These are phyloP conservation scores for Polypterus senegalus DNA, from an alignment of 2,113 vertebrate species.

Conservation along the genomic window DNA sequence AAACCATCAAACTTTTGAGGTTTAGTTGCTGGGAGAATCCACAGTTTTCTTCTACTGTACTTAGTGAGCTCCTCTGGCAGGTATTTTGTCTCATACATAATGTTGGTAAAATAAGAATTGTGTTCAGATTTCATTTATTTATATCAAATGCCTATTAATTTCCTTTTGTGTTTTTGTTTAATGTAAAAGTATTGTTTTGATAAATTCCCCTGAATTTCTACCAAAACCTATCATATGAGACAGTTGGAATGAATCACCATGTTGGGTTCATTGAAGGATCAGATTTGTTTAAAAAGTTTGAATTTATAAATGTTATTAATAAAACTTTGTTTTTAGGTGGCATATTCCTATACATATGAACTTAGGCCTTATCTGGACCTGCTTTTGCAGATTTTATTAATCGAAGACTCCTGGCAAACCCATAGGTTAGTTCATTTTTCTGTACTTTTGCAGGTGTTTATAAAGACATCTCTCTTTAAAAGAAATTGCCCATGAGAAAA, in stretches of 20 bases:
- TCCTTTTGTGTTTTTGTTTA: too few species aligned
- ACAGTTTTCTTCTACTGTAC: constrained; percentile 95
- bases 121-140: too few species aligned
- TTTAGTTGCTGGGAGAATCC: constrained; percentile 99
- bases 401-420: constrained; percentile 98
- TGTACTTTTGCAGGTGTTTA: too few species aligned
- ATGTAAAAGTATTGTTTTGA: too few species aligned
- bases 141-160: too few species aligned
- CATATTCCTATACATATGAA: constrained; percentile 95
- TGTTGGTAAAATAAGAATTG: too few species aligned
- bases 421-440: constrained; percentile 65
- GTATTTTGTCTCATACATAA: constrained; percentile 38
- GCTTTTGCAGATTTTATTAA: constrained; percentile 90
- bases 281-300: neutral
- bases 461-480: too few species aligned
- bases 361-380: constrained; percentile 96
- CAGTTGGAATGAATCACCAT: too few species aligned
- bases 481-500: neutral
- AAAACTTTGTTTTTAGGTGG: constrained; percentile 57
- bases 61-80: constrained; percentile 98
- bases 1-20: constrained; percentile 92
- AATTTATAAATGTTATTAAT: neutral
- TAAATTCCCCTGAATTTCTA: too few species aligned
- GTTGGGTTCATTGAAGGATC: too few species aligned
- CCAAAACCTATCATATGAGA: too few species aligned